Evolutionary conservation across 2,888 invertebrate genomes (phyloP).

Genomic region (Melinaea menophilus): DNA sequence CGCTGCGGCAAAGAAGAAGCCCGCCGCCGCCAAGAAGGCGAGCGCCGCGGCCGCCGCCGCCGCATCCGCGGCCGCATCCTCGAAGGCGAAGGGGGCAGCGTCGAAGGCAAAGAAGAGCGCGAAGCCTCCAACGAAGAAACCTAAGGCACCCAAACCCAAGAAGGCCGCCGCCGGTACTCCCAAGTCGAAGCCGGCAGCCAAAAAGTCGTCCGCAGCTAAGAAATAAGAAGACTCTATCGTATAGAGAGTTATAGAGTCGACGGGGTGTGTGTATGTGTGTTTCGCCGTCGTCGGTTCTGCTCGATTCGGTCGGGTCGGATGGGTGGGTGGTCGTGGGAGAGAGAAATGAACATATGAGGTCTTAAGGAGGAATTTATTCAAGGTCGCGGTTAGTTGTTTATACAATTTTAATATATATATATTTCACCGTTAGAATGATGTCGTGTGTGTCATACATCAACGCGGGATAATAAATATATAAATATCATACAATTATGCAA

Average conservation of each 20-base stretch:
- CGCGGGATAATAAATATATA: too few relatives aligned
- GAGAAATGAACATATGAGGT: too few relatives aligned
- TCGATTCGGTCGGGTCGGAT: constrained; percentile 5
- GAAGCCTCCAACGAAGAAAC: constrained; percentile 53
- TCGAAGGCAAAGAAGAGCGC: constrained; percentile 51
- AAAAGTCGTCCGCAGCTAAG: constrained; percentile 36
- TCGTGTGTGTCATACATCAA: too few relatives aligned
- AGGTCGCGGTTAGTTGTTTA: too few relatives aligned
- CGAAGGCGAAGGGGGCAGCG: constrained; percentile 38
- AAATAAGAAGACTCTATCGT: constrained; percentile 29
- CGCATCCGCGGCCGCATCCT: constrained; percentile 33
- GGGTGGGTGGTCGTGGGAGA: constrained; percentile 1
- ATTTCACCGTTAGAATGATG: too few relatives aligned
- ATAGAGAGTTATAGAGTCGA: constrained; percentile 6
- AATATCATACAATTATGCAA: too few relatives aligned
- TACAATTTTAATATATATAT: too few relatives aligned
- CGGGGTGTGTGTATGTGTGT: constrained; percentile 9
- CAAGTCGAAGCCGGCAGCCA: constrained; percentile 34
- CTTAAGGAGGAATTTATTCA: too few relatives aligned
- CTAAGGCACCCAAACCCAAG: constrained; percentile 57
- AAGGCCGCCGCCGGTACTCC: constrained; percentile 41
- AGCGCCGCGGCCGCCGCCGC: constrained; percentile 35
- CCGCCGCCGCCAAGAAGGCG: constrained; percentile 34
- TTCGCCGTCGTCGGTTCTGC: constrained; percentile 14
- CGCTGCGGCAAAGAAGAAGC: constrained; percentile 17